A percentile compares a stretch with the other conserved stretches of the same genome.
These are phyloP conservation scores for Eudemis profundana DNA, from an alignment of 2,888 invertebrate species.

Conservation along the genomic window DNA sequence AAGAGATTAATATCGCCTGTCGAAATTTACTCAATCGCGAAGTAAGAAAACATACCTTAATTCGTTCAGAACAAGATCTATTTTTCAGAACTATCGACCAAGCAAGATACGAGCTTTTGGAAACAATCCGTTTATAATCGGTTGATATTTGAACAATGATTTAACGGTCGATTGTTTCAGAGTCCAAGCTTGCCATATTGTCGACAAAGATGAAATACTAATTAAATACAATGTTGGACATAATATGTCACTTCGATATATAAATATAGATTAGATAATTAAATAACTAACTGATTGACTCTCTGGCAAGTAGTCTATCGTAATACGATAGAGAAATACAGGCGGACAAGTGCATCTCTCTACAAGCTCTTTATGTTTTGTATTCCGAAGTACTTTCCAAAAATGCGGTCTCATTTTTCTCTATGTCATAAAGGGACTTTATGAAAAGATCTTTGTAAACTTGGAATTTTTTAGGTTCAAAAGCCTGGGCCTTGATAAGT, in stretches of 20 bases:
- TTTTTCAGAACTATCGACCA: not conserved
- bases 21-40: not conserved
- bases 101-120: not conserved
- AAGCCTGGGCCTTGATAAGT: too few relatives aligned
- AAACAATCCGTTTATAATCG: constrained; percentile 1
- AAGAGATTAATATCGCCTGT: constrained; percentile 6
- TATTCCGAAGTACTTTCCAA: too few relatives aligned
- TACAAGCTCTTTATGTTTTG: too few relatives aligned
- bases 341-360: too few relatives aligned
- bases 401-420: too few relatives aligned
- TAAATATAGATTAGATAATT: not conserved
- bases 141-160: constrained; percentile 27
- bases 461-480: too few relatives aligned
- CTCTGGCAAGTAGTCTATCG: too few relatives aligned
- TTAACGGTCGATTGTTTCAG: constrained; percentile 31
- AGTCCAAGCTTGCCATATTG: constrained; percentile 6
- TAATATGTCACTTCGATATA: too few relatives aligned
- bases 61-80: not conserved
- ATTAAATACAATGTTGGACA: not conserved
- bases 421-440: too few relatives aligned
- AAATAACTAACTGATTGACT: too few relatives aligned
- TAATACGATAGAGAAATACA: too few relatives aligned
- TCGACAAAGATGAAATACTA: not conserved
- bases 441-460: too few relatives aligned
- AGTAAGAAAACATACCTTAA: not conserved